Conservation (phyloP, 92 coral and sea anemone genomes). For the Umimayanthus chanpuru region DNA sequence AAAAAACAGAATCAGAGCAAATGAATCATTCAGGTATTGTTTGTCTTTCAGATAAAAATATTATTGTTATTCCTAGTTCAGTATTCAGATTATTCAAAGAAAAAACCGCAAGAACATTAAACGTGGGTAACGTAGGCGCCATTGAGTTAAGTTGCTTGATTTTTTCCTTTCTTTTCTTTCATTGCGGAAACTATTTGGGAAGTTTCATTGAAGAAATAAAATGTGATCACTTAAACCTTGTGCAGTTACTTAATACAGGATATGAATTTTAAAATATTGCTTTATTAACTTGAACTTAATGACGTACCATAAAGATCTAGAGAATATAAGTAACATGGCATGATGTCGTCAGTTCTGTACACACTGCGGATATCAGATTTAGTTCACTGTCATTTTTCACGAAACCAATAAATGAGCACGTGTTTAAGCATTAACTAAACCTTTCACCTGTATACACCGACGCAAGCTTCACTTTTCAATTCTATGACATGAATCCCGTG, state of each 20-base stretch:
- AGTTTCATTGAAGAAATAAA: too few relatives aligned
- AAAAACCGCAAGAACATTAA: not conserved
- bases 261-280: not conserved
- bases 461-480: not conserved
- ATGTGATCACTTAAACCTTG: not conserved
- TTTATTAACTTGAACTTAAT: not conserved
- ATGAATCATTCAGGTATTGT: not conserved
- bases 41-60: not conserved
- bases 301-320: not conserved
- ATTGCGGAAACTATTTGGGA: not conserved
- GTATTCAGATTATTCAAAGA: not conserved
- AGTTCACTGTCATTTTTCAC: not conserved
- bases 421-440: not conserved
- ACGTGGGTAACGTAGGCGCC: not conserved
- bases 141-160: not conserved
- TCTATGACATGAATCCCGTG: constrained; percentile 23
- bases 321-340: not conserved
- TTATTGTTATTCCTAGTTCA: not conserved
- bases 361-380: not conserved
- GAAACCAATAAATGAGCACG: not conserved
- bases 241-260: not conserved
- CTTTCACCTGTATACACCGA: not conserved
- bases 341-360: not conserved
- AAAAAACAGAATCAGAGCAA: not conserved
- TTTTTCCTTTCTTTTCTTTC: not conserved